Percentiles rank a stretch among this genome's conserved stretches.
These are phyloP conservation scores for Psittacula echo DNA, from an alignment of 2,797 vertebrate genomes.

Conservation along the genomic window DNA sequence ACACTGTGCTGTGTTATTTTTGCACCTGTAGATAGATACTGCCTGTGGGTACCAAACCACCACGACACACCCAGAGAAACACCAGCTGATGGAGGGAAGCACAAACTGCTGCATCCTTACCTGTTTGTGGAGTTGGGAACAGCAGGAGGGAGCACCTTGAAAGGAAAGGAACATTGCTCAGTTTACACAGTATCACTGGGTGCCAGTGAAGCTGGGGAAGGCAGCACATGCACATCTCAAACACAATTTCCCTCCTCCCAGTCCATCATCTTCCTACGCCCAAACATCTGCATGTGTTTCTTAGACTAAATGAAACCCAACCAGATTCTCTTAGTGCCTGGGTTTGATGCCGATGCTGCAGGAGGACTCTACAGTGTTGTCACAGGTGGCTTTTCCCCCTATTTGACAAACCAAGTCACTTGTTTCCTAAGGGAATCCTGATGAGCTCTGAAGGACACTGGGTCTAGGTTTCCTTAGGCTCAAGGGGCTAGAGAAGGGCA, in stretches of 20 bases:
- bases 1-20: neutral
- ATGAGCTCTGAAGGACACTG: neutral
- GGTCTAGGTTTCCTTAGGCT: neutral
- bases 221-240: neutral
- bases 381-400: neutral
- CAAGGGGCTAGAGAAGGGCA: neutral
- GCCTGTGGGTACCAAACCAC: neutral
- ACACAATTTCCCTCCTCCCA: neutral
- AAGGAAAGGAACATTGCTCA: neutral
- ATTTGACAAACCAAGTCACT: neutral
- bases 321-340: neutral
- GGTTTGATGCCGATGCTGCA: neutral
- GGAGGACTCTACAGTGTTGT: neutral
- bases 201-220: neutral
- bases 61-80: neutral
- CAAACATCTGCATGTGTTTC: neutral
- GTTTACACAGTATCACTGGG: neutral
- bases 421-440: neutral
- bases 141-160: conserved; percentile 81
- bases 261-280: neutral
- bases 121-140: conserved; percentile 83
- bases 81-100: neutral
- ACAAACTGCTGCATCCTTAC: conserved; percentile 48
- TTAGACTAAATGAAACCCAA: neutral
- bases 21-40: neutral